A percentile compares a stretch with the other conserved stretches of the same genome.
These are phyloP conservation scores for Pteria penguin DNA, from an alignment of 2,888 invertebrate genomes.

Conservation along the genomic window DNA sequence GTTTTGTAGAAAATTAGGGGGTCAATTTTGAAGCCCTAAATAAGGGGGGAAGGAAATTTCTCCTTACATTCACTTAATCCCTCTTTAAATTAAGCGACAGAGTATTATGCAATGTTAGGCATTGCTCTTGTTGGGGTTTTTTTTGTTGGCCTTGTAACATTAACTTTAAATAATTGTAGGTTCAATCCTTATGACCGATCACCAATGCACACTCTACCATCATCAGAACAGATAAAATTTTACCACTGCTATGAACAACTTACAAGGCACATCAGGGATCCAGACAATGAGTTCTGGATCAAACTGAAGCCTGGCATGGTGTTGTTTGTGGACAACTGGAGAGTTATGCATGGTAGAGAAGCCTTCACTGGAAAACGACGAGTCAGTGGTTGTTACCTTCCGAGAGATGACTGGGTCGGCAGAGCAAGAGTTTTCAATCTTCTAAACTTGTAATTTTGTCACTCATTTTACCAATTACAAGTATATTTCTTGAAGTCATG, in stretches of 20 bases:
- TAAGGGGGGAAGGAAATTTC: too few relatives aligned
- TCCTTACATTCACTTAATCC: too few relatives aligned
- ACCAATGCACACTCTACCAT: conserved; percentile 83
- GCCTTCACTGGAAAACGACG: conserved; percentile 86
- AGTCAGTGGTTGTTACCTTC: conserved; percentile 87
- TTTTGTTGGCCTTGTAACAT: too few relatives aligned
- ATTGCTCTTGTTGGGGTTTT: too few relatives aligned
- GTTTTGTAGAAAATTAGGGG: too few relatives aligned
- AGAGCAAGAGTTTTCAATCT: conserved; percentile 59
- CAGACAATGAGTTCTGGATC: conserved; percentile 79
- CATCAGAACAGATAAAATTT: conserved; percentile 83
- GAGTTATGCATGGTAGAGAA: conserved; percentile 88
- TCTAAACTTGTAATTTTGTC: conserved; percentile 59
- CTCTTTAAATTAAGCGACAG: too few relatives aligned
- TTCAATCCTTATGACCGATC: conserved; percentile 89
- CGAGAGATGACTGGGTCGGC: conserved; percentile 83
- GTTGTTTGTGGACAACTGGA: conserved; percentile 89
- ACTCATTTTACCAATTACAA: too few relatives aligned
- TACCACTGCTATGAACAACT: conserved; percentile 81
- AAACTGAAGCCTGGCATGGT: conserved; percentile 85
- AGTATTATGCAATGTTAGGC: too few relatives aligned
- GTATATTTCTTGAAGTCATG: too few relatives aligned
- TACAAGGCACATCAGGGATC: conserved; percentile 52
- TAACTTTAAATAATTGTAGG: conserved; percentile 49
- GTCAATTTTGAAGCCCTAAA: too few relatives aligned